Evolutionary conservation across 2,888 invertebrate genomes (phyloP), one percentile per base, ranked within the genome.

Genomic region (Sinotaia quadrata): DNA sequence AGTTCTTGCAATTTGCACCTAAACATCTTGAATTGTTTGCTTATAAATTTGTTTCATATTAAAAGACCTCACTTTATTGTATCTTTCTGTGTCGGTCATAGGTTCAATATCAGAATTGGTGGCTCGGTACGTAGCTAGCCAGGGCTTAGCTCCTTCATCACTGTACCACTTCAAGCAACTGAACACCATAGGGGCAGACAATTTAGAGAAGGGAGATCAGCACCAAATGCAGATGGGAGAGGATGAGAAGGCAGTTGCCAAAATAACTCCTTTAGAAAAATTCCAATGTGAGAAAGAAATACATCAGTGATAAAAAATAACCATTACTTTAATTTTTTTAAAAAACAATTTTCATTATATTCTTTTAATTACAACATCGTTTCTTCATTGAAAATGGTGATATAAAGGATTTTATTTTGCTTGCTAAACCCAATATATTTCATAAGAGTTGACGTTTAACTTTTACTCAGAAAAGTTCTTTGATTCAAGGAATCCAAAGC

Each of bases 81-180:
- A 47, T 47, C 27, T 27, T 7, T 27, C 47, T 51, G 12, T 49
- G 0, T 62, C 36, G 92, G 2, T 91, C 72, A 12, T 91, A 90
- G 96, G 96, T 41, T 94, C 94, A n/a, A 92, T 97, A 10, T 94
- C 95, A 0, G 96, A 97, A 87, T 89, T 95, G 63, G 93, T 95
- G 52, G 94, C 95, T 0, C 93, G 93, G 84, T 97, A 96, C 95
- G 89, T 96, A 29, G 92, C 93, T 62, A 91, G 92, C 27, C 77
- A 76, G 31, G 75, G 73, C 7, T 74, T 82, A 47, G 77, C 75
- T 36, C 81, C 83, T 12, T 70, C 78, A 49, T 78, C 80, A n/a
- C 69, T 83, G 8, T 82, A 71, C 62, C 63, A n/a, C 52, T 66
- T 41, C 52, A 61, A 2, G 47, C 37, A 27, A 57, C 49, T 5